Base-by-base conservation (phyloP, 2,113 vertebrate species). In the Neoarius graeffei region DNA sequence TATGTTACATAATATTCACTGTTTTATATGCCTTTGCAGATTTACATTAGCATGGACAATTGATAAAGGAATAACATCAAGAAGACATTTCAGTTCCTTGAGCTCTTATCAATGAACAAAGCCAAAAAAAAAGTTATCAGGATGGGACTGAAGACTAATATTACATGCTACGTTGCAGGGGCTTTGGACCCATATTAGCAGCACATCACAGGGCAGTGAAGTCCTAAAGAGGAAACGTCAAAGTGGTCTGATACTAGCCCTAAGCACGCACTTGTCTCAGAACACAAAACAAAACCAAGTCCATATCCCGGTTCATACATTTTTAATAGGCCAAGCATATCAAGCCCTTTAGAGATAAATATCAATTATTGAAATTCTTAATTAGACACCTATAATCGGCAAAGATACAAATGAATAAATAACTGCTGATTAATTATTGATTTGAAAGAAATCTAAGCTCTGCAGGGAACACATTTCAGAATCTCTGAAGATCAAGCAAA, bases 311-410 rank as follows among this genome's bases (percentile, higher is more conserved):
- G 91, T 91, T 95, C 93, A 95, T 95, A 90, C 93, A 95, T 95
- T 93, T 94, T 95, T 94, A 90, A 96, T 94, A 88, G 93, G 89
- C 91, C 89, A 90, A 87, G 92, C 92, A 94, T 93, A 94, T 91
- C 67, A 83, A 93, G 90, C 88, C 83, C 94, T 95, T 94, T 94
- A 94, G 94, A 95, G 95, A 95, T 94, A 94, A 95, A 95, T 95
- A 96, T 96, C 94, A 96, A 95, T 96, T 95, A 95, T 96, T 96
- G 94, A 96, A 95, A 95, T 91, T 93, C 92, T 95, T 95, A 95
- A 95, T 95, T 95, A 96, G 93, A 93, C 83, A n/a, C 87, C 90
- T 89, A 87, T 94, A 95, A 95, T 95, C 94, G 93, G 93, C 88
- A 73, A 94, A 94, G 94, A 95, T 93, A 91, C 88, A 93, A 93